Evolutionary conservation across 1,140 invertebrate species (phyloP).

Genomic region (Drosophila rufa): DNA sequence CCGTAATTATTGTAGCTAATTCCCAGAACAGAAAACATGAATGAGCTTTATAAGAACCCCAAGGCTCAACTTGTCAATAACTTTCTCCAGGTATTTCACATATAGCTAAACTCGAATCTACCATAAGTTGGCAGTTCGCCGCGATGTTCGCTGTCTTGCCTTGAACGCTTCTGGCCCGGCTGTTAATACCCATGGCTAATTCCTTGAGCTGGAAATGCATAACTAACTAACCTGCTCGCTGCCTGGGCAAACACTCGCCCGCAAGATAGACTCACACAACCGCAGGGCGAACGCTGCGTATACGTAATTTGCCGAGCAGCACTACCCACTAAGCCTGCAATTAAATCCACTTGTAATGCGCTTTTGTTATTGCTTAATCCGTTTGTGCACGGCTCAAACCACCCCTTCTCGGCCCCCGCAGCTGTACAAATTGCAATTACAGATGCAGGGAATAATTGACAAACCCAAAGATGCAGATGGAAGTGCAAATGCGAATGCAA

Average conservation of each 20-base stretch:
- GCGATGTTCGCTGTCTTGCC: conserved; percentile 1
- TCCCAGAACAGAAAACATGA: neutral
- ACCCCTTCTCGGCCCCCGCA: neutral
- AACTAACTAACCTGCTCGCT: conserved; percentile 36
- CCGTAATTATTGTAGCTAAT: too few species aligned
- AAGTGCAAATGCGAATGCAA: conserved; percentile 44
- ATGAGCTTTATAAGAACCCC: neutral
- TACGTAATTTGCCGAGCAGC: conserved; percentile 48
- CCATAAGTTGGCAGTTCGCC: neutral
- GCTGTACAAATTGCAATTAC: conserved; percentile 33
- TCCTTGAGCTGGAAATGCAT: conserved; percentile 40
- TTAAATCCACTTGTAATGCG: conserved; percentile 58
- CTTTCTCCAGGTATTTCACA: conserved; percentile 18
- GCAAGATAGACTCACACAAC: conserved; percentile 5
- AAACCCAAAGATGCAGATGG: conserved; percentile 41
- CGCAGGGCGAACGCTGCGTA: conserved; percentile 52
- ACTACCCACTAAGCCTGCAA: conserved; percentile 40
- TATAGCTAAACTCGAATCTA: neutral
- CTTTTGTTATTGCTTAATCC: conserved; percentile 64
- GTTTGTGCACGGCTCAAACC: conserved; percentile 34
- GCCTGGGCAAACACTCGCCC: conserved; percentile 25
- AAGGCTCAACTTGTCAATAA: conserved; percentile 8
- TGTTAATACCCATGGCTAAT: conserved; percentile 23
- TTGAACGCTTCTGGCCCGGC: conserved; percentile 10
- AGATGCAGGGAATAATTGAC: conserved; percentile 49